These are phyloP conservation scores for Myotis planiceps DNA, from an alignment of 2,797 vertebrate species.

Conservation along the genomic window DNA sequence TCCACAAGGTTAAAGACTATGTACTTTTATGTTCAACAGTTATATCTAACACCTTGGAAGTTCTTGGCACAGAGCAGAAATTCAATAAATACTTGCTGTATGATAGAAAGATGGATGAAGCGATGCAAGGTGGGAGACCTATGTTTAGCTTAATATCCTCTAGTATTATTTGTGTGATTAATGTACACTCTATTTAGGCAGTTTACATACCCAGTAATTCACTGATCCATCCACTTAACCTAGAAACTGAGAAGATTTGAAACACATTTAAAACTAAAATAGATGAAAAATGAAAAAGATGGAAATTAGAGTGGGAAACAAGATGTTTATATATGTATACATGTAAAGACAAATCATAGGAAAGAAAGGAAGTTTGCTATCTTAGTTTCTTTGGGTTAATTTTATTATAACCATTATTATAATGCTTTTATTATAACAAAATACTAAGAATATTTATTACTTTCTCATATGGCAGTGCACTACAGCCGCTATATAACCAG, in stretches of 20 bases:
- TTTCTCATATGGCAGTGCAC: neutral
- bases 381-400: neutral
- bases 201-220: neutral
- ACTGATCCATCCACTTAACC: neutral
- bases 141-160: neutral
- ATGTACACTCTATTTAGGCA: neutral
- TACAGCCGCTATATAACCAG: neutral
- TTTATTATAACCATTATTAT: neutral
- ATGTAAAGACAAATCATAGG: neutral
- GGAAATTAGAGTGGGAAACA: neutral
- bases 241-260: neutral
- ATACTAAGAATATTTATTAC: neutral
- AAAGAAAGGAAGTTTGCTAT: neutral
- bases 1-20: neutral
- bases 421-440: neutral
- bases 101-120: neutral
- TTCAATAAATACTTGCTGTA: slow-evolving; percentile 3
- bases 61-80: neutral
- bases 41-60: neutral
- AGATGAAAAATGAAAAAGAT: neutral
- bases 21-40: neutral
- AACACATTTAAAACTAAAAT: neutral
- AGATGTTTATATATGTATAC: neutral
- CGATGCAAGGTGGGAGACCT: neutral
- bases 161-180: neutral